Conservation (phyloP, 2,888 invertebrate genomes). For the Ophion slaviceki region DNA sequence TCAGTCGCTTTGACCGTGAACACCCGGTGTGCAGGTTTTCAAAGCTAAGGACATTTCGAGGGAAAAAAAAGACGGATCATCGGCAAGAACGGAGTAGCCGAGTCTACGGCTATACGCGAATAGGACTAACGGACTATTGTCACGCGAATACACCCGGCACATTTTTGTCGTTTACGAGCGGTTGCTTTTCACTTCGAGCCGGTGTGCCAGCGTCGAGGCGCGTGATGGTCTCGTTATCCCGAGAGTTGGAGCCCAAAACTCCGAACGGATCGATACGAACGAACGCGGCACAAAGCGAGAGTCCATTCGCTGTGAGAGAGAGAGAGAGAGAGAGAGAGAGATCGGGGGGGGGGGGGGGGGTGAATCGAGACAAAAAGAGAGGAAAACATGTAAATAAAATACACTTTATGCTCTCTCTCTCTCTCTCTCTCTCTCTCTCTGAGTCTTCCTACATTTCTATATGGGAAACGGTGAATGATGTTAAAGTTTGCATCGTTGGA, state of each 20-base stretch:
- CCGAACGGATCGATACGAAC: slow-evolving; percentile 47
- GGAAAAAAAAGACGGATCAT: background rate
- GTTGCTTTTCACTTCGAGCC: background rate
- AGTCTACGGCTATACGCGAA: background rate
- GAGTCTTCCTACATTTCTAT: no score
- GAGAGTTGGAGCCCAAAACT: slow-evolving; percentile 13
- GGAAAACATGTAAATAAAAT: background rate
- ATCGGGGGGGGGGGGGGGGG: background rate
- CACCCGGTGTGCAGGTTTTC: background rate
- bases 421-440: no score
- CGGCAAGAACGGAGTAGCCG: background rate
- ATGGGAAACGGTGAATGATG: no score
- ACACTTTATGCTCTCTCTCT: no score
- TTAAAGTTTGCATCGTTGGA: no score
- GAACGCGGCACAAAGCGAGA: slow-evolving; percentile 18
- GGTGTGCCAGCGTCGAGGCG: background rate
- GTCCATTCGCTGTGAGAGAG: slow-evolving; percentile 10
- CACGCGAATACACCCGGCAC: slow-evolving; percentile 31
- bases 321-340: background rate
- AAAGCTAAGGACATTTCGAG: background rate
- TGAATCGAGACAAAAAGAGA: background rate
- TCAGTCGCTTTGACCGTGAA: background rate
- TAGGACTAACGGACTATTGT: slow-evolving; percentile 27
- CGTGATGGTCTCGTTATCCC: background rate
- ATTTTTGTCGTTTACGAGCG: slow-evolving; percentile 12